Evolutionary conservation across 2,888 invertebrate species (phyloP), one percentile per base, ranked within the genome.

Genomic region (Scaptodrosophila latifasciaeformis): DNA sequence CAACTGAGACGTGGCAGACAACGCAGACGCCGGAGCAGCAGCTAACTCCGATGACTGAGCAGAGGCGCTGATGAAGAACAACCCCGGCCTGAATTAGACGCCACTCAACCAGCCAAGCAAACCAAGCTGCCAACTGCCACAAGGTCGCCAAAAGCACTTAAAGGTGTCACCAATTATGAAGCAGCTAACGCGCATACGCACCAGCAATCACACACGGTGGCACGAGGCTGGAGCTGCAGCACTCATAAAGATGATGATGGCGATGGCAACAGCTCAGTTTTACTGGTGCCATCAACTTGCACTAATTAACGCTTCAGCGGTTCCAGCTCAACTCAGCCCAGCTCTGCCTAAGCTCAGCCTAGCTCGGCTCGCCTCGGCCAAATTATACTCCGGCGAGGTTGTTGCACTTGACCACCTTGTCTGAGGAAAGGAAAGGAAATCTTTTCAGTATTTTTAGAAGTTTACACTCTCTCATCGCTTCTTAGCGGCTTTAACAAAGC

Each of bases 11-110:
- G 47, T n/a, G 18, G 9, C n/a, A n/a, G n/a, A n/a, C 21, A n/a
- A 1, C 12, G 48, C 47, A 21, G 34, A 6, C 6, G 18, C 15
- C 24, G 6, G 17, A 10, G 24, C 40, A 12, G 29, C 55, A 61
- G 65, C 65, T 65, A 35, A 29, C 46, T 50, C 61, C 27, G 47
- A 39, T 45, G 47, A 19, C 24, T 19, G 37, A 49, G 69, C 43
- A 54, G 67, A 61, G 45, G 74, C 79, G 74, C 67, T 76, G 65
- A 72, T 64, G 76, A 66, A 75, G 72, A 77, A 75, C 78, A 76
- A 61, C 76, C 76, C 76, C 78, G 79, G 70, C 76, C 78, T 78
- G 65, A 78, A 79, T 80, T 78, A 76, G 78, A 67, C 74, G 61
- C 65, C 78, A 24, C 24, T 24, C 24, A 7, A 24, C 4, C 24